A percentile compares a stretch with the other conserved stretches of the same genome.
Conservation (phyloP, 23 tunicate species). For the Trididemnum clinides region DNA sequence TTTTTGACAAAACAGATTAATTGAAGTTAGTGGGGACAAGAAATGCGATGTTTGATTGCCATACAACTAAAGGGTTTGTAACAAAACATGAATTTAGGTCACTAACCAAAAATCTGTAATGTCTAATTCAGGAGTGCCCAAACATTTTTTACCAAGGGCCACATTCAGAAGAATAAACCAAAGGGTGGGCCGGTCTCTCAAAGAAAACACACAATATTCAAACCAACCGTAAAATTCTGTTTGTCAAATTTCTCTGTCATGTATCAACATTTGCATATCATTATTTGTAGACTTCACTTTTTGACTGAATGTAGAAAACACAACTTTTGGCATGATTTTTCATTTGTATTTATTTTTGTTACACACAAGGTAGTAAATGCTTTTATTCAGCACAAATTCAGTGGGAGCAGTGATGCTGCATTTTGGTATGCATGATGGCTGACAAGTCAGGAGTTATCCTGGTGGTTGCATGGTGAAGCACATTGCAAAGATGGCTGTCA, state of each 20-base stretch:
- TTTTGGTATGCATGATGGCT: background rate
- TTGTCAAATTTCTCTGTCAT: no score
- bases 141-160: background rate
- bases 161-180: background rate
- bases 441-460: background rate
- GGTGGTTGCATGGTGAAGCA: background rate
- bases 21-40: no score
- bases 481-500: background rate
- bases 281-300: background rate
- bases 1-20: no score
- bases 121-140: background rate
- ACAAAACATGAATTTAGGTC: no score
- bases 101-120: no score
- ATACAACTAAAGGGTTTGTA: no score
- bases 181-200: background rate
- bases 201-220: background rate
- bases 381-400: background rate
- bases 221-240: no score
- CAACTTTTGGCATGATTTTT: background rate
- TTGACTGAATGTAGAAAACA: background rate
- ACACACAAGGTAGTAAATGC: background rate
- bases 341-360: background rate
- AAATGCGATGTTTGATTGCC: no score
- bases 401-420: no score
- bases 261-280: background rate